Evolutionary conservation across 2,113 vertebrate species (phyloP), one percentile per base, ranked within the genome.

Genomic region (Tenebrosternarchus preto): DNA sequence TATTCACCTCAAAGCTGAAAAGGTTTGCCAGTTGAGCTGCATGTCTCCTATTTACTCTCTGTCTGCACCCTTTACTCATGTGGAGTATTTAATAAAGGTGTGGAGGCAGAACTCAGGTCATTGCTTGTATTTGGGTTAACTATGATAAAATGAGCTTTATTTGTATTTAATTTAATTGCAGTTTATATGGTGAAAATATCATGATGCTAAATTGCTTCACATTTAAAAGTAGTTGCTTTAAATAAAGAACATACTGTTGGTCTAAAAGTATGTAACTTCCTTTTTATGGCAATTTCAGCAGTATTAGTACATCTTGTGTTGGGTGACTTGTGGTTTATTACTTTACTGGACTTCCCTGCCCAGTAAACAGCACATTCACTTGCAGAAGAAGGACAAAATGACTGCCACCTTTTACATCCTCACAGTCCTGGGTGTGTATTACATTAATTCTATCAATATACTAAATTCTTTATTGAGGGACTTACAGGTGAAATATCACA

Each of bases 231-330:
- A 46, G 8, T 50, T 50, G 43, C 43, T 50, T 50, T 50, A 50
- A 12, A 50, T 25, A 29, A 73, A 59, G 29, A 15, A 64, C 5
- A 55, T 46, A 50, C 43, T 12, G 43, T 50, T 50, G 9, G 43
- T 50, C 8, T 50, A 63, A 76, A 20, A 53, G 3, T 60, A 36
- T 43, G 36, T 43, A 78, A 78, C 53, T 82, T 78, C 81, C 81
- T 73, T 27, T 15, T 12, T 22, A 27, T 3, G 59, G 8, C 31
- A n/a, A 64, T 61, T 77, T 72, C 17, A 53, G 57, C 46, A 72
- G 64, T 19, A 20, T 17, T 53, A 22, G 15, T 33, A 56, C 81
- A 78, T 82, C 81, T 76, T 82, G 76, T 82, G 60, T 46, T 67
- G 56, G 43, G 15, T 50, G 61, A 31, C 53, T 12, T 5, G 76